Conservation (phyloP, 37 sponge, comb jelly and placozoan genomes). For the Beroe forskalii region DNA sequence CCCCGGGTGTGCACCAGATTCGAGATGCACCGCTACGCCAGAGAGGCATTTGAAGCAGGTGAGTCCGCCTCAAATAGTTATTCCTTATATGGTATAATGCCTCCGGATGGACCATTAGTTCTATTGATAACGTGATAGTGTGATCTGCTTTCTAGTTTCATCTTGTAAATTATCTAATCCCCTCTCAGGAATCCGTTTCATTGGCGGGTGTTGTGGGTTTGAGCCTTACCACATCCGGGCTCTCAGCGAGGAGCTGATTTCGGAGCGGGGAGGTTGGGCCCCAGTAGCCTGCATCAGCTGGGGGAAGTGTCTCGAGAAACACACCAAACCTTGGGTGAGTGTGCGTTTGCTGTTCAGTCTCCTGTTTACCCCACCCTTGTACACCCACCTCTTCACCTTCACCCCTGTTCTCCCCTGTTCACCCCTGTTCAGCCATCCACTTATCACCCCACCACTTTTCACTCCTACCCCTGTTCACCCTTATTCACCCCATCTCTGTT, state of each 20-base stretch:
- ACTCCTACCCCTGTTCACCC: too few species aligned
- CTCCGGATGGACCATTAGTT: too few species aligned
- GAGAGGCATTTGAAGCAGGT: constrained; percentile 68
- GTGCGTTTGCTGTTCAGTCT: not conserved
- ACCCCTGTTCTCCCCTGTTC: too few species aligned
- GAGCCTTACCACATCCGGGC: constrained; percentile 69
- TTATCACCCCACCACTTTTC: too few species aligned
- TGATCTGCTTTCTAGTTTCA: too few species aligned
- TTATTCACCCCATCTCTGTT: not conserved
- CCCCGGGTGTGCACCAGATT: constrained; percentile 65
- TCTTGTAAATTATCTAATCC: too few species aligned
- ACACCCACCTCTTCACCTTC: not conserved
- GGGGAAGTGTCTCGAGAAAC: constrained; percentile 22
- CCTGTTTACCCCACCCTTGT: not conserved
- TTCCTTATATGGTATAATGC: too few species aligned
- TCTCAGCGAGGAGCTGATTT: constrained; percentile 56
- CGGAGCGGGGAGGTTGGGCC: constrained; percentile 14
- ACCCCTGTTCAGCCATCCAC: too few species aligned
- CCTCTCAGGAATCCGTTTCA: constrained; percentile 58
- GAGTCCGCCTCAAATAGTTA: too few species aligned
- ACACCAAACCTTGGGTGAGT: constrained; percentile 64
- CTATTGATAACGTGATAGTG: too few species aligned
- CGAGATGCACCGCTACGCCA: constrained; percentile 64
- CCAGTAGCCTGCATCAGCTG: not conserved
- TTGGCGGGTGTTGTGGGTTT: constrained; percentile 71